These are phyloP conservation scores for Drosophila triauraria DNA, from an alignment of 1,140 invertebrate genomes.

Conservation along the genomic window DNA sequence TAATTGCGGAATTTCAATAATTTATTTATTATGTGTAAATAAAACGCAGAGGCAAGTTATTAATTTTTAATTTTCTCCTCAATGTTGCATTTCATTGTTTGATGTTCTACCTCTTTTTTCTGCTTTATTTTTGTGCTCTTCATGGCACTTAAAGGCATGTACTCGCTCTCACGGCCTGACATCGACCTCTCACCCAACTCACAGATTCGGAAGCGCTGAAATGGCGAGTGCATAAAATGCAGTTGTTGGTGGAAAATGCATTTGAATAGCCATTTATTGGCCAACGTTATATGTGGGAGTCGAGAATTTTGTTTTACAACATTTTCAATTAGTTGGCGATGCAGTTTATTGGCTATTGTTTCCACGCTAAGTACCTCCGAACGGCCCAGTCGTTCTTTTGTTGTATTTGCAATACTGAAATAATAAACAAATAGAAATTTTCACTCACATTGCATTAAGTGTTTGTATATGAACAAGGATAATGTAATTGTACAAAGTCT, in stretches of 20 bases:
- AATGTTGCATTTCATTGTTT: slow-evolving; percentile 52
- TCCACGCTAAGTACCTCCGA: slow-evolving; percentile 64
- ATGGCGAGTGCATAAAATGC: slow-evolving; percentile 38
- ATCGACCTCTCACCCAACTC: not conserved
- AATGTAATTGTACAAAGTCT: not conserved
- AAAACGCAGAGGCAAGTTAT: slow-evolving; percentile 69
- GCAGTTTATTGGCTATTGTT: slow-evolving; percentile 81
- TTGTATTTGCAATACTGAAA: slow-evolving; percentile 55
- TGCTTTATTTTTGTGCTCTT: slow-evolving; percentile 23
- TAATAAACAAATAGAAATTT: slow-evolving; percentile 51
- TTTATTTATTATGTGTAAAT: slow-evolving; percentile 80
- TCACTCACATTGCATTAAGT: slow-evolving; percentile 27
- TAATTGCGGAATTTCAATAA: slow-evolving; percentile 82
- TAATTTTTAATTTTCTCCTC: slow-evolving; percentile 72
- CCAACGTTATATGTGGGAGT: slow-evolving; percentile 64
- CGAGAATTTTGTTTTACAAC: slow-evolving; percentile 72
- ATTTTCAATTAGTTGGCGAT: slow-evolving; percentile 79
- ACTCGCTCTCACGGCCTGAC: slow-evolving; percentile 5
- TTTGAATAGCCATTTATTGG: slow-evolving; percentile 68
- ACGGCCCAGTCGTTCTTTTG: slow-evolving; percentile 38
- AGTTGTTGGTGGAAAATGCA: slow-evolving; percentile 52
- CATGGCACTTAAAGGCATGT: slow-evolving; percentile 42
- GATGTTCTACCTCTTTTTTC: slow-evolving; percentile 33
- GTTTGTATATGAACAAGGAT: not conserved
- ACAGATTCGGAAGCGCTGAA: slow-evolving; percentile 3